phyloP scores from a whole-genome alignment of 2,797 vertebrate genomes.

The Cephalopachus bancanus region DNA sequence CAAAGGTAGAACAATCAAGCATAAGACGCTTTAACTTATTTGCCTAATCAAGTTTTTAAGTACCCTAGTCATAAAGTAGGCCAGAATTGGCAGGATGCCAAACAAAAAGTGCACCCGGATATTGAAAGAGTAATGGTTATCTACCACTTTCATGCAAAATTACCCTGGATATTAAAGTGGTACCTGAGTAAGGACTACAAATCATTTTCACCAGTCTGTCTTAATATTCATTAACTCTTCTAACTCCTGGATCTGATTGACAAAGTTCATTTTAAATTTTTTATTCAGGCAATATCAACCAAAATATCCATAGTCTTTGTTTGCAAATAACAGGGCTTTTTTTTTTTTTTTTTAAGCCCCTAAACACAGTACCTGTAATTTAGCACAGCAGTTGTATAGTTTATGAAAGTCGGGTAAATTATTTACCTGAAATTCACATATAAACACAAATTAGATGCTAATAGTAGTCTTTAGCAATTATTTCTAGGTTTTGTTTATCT shows the following conservation, averaged over 20 bases:
- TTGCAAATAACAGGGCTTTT: slow-evolving; percentile 47
- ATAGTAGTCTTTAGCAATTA: slow-evolving; percentile 60
- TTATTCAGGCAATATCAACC: slow-evolving; percentile 28
- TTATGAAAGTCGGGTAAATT: slow-evolving; percentile 56
- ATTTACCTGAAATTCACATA: slow-evolving; percentile 47
- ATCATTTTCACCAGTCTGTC: slow-evolving; percentile 13
- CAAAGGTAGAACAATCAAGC: slow-evolving; percentile 51
- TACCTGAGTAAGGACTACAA: not conserved
- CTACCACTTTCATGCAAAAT: slow-evolving; percentile 60
- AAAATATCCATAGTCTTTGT: slow-evolving; percentile 29
- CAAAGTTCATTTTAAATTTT: slow-evolving; percentile 9
- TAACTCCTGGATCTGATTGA: slow-evolving; percentile 13
- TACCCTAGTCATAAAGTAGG: slow-evolving; percentile 46
- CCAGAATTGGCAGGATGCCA: slow-evolving; percentile 49
- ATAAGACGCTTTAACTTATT: slow-evolving; percentile 16
- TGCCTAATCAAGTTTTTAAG: slow-evolving; percentile 40
- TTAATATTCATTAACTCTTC: slow-evolving; percentile 55
- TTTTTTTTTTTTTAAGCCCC: not conserved
- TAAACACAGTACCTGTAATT: slow-evolving; percentile 44
- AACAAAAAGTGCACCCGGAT: slow-evolving; percentile 58
- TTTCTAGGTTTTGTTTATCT: slow-evolving; percentile 53
- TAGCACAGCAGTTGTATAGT: not conserved
- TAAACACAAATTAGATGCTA: slow-evolving; percentile 65
- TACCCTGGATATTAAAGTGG: slow-evolving; percentile 10
- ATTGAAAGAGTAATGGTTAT: slow-evolving; percentile 35